Conservation (phyloP, 2,888 invertebrate genomes). For the Lasioglossum marginatum region DNA sequence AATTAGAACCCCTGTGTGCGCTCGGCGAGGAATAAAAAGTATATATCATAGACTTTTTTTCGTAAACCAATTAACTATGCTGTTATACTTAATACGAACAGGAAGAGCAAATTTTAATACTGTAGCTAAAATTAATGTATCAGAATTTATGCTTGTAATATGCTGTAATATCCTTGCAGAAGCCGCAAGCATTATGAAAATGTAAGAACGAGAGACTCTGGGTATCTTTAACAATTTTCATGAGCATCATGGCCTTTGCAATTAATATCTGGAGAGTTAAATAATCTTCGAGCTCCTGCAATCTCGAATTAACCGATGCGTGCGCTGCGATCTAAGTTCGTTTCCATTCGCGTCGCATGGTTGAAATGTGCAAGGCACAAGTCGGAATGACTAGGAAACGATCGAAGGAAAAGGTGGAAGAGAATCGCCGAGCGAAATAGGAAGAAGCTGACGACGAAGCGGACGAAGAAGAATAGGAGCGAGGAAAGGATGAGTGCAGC, state of each 20-base stretch:
- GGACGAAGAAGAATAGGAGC: conserved; percentile 60
- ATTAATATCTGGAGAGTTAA: too few relatives aligned
- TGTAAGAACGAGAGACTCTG: background rate
- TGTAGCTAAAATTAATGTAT: background rate
- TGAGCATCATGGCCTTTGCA: too few relatives aligned
- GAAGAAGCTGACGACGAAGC: conserved; percentile 53
- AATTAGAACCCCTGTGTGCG: background rate
- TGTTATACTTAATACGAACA: background rate
- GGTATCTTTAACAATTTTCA: too few relatives aligned
- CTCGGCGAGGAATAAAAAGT: background rate
- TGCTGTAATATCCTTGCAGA: background rate
- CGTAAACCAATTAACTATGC: background rate
- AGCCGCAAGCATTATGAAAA: background rate
- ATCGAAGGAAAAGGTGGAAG: conserved; percentile 32
- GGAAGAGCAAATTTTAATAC: background rate
- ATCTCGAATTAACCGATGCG: background rate
- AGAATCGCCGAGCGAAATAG: conserved; percentile 30
- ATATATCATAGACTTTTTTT: background rate
- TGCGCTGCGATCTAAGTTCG: background rate
- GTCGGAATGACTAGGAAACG: conserved; percentile 33
- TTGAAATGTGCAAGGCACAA: conserved; percentile 60
- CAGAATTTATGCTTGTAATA: background rate
- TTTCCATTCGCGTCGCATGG: conserved; percentile 12
- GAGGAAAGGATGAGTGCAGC: conserved; percentile 48
- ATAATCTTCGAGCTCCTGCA: too few relatives aligned